phyloP scores from a whole-genome alignment of 2,797 vertebrate species.

The Brachymystax lenok region DNA sequence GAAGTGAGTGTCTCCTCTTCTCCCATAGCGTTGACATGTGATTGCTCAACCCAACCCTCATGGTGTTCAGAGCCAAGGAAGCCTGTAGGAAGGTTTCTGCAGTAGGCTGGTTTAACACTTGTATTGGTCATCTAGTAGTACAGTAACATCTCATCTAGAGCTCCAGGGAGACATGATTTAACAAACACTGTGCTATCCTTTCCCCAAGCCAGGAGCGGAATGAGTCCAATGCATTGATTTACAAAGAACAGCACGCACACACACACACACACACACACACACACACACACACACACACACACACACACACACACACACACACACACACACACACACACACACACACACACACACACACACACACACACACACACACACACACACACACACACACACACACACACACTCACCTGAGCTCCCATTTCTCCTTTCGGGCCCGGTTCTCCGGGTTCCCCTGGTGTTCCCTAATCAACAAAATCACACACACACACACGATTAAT shows the following conservation, averaged over 20 bases:
- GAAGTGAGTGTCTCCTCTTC: neutral
- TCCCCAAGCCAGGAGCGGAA: neutral
- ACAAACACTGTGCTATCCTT: neutral
- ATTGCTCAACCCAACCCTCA: neutral
- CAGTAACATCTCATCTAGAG: neutral
- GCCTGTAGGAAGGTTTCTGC: neutral
- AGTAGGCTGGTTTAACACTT: neutral
- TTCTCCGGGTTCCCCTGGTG: constrained; percentile 79
- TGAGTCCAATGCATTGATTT: neutral
- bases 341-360: constrained; percentile 37
- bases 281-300: constrained; percentile 70
- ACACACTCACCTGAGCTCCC: constrained; percentile 78
- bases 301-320: neutral
- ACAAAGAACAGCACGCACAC: neutral
- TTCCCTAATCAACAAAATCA: constrained; percentile 74
- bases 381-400: neutral
- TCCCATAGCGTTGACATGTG: neutral
- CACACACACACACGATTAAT: neutral
- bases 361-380: neutral
- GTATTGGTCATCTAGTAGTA: neutral
- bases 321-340: constrained; percentile 70
- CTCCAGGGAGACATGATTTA: neutral
- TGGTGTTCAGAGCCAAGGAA: neutral
- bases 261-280: neutral
- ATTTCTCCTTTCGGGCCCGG: constrained; percentile 84